Evolutionary conservation across 2,888 invertebrate species (phyloP).

Genomic region (Unio delphinus): DNA sequence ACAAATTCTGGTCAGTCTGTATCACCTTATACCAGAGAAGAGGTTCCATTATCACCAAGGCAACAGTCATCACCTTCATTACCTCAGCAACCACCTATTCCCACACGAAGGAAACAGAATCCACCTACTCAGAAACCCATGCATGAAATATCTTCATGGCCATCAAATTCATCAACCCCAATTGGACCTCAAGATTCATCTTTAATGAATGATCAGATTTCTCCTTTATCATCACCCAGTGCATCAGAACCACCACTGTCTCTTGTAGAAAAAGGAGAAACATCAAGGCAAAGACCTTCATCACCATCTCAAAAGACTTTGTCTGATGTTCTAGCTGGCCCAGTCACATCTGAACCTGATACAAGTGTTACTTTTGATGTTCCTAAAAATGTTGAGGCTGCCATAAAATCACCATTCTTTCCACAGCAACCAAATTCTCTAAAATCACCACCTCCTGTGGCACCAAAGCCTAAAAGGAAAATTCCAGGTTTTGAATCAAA

Average conservation of each 20-base stretch:
- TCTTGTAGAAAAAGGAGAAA: background rate
- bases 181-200: too few relatives aligned
- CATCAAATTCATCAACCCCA: constrained; percentile 1
- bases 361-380: too few relatives aligned
- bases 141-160: background rate
- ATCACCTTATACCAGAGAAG: constrained; percentile 7
- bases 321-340: background rate
- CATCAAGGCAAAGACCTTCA: too few relatives aligned
- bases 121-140: constrained; percentile 7
- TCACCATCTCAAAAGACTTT: constrained; percentile 4
- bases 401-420: background rate
- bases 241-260: constrained; percentile 7
- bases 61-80: constrained; percentile 20
- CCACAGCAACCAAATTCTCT: constrained; percentile 14
- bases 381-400: too few relatives aligned
- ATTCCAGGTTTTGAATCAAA: too few relatives aligned
- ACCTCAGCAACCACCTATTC: constrained; percentile 4
- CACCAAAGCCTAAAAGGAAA: constrained; percentile 43
- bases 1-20: constrained; percentile 8
- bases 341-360: too few relatives aligned
- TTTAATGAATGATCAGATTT: background rate
- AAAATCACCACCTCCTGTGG: constrained; percentile 44
- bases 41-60: constrained; percentile 16
- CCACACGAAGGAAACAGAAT: background rate
- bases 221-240: constrained; percentile 14